Evolutionary conservation across 2,113 vertebrate genomes (phyloP), one percentile per base, ranked within the genome.

Genomic region (Lonchura striata): DNA sequence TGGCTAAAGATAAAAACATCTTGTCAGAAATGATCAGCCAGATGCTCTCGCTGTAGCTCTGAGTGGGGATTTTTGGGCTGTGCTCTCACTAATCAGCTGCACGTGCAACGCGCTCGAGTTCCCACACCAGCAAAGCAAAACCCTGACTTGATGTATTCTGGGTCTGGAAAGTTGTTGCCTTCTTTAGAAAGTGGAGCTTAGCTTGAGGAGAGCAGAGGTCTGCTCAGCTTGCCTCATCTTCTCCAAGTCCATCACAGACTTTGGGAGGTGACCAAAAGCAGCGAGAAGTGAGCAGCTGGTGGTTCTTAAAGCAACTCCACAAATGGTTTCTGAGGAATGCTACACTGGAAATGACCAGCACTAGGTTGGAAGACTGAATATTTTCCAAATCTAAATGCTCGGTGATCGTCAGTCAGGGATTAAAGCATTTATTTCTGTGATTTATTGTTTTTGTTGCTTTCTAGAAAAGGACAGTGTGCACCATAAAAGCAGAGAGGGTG

Each of bases 1-100:
- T 94, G 77, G 78, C 79, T 77, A 5, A n/a, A 80, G 91, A 95
- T 41, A 33, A 94, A 95, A 96, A 59, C 64, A 17, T 37, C 89
- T 65, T 70, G 86, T 92, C 83, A 93, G 88, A 56, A 88, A 33
- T 5, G 65, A 70, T 70, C 85, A 20, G 28, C 4, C 89, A 68
- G 84, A 39, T 49, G 1, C 86, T 54, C 91, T 64, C 24, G 8
- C 50, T 76, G 11, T 0, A 60, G 85, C 71, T 70, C 59, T 23
- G 50, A 23, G 7, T 1, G 2, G 50, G 85, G 59, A 14, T 60
- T 79, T 81, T 56, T 69, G 83, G 70, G 83, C 77, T 42, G 23
- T 5, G 35, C 78, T 41, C 88, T 83, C 82, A 2, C 54, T 86
- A 31, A 90, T 35, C 65, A 4, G 41, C 74, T 53, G 50, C 86